phyloP scores from a whole-genome alignment of 2,113 vertebrate genomes.

The Azemiops feae region DNA sequence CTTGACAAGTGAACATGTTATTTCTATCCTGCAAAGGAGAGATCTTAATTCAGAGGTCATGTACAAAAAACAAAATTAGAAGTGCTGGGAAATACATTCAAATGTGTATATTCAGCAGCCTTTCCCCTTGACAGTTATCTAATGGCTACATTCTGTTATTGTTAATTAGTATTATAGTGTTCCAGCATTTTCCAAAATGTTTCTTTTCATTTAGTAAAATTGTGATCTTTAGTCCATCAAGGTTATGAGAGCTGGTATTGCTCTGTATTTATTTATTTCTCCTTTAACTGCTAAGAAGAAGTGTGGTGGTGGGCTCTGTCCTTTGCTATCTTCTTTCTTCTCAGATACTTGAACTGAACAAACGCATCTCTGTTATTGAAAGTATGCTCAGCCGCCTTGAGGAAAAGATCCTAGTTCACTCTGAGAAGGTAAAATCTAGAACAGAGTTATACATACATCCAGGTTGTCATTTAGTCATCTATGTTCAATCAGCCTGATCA shows the following conservation, averaged over 20 bases:
- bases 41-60: not conserved
- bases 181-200: not conserved
- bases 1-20: no score
- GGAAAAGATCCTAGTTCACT: constrained; percentile 71
- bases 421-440: constrained; percentile 69
- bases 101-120: not conserved
- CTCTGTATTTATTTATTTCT: not conserved
- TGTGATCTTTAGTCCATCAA: not conserved
- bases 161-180: not conserved
- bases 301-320: not conserved
- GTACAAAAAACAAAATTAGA: not conserved
- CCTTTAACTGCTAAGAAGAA: constrained; percentile 4
- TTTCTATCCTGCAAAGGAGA: not conserved
- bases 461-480: not conserved
- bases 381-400: constrained; percentile 77
- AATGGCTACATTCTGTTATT: not conserved
- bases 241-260: not conserved
- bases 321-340: constrained; percentile 18
- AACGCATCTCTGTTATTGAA: constrained; percentile 78
- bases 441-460: not conserved
- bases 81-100: not conserved
- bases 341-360: constrained; percentile 81
- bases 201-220: not conserved
- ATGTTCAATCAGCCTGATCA: not conserved
- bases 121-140: not conserved